These are phyloP conservation scores for Eulemur albifrons DNA, from an alignment of 2,797 vertebrate genomes.

Conservation along the genomic window DNA sequence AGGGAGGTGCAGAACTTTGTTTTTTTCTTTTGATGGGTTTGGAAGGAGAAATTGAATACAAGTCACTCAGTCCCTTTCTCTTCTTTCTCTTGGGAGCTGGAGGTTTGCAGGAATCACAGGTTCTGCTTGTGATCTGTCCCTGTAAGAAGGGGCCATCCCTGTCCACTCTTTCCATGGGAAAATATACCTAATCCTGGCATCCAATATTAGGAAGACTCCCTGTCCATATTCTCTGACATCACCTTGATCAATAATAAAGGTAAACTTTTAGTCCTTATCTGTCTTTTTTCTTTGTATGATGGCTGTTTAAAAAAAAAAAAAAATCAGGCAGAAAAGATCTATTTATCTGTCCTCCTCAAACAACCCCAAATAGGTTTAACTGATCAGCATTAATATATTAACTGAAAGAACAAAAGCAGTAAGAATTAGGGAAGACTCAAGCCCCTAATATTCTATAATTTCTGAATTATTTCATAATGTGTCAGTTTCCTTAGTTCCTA, in stretches of 20 bases:
- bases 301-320: not conserved
- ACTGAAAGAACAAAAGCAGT: not conserved
- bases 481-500: not conserved
- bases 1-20: not conserved
- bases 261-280: not conserved
- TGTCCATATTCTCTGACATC: not conserved
- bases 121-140: not conserved
- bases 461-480: not conserved
- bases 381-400: not conserved
- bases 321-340: not conserved
- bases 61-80: not conserved
- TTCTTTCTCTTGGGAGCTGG: not conserved
- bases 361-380: not conserved
- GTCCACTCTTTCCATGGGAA: not conserved
- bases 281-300: not conserved
- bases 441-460: not conserved
- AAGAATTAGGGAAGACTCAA: not conserved
- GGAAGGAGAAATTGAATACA: not conserved
- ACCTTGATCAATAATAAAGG: not conserved
- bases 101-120: not conserved
- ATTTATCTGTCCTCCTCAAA: not conserved
- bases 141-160: fast-evolving
- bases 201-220: not conserved
- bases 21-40: not conserved
- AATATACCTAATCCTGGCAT: not conserved